These are phyloP conservation scores for Decapterus maruadsi DNA, from an alignment of 2,797 vertebrate species.

Conservation along the genomic window DNA sequence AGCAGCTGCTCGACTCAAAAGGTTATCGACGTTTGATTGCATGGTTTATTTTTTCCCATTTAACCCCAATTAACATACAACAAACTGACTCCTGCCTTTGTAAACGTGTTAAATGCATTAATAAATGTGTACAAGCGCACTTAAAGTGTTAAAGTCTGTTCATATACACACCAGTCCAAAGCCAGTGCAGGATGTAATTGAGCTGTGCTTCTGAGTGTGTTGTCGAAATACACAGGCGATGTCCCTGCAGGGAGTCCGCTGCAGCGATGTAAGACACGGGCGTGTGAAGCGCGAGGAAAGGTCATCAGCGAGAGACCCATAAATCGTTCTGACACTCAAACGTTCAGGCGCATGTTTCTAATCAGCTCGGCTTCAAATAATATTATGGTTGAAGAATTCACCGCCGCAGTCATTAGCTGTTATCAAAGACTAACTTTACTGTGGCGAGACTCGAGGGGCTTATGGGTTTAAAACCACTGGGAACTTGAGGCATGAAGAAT, in stretches of 20 bases:
- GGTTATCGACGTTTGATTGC: constrained; percentile 27
- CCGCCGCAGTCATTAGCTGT: constrained; percentile 66
- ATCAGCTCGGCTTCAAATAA: constrained; percentile 75
- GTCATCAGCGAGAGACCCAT: constrained; percentile 68
- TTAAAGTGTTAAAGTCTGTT: not conserved
- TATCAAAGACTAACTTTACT: constrained; percentile 70
- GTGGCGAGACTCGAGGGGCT: constrained; percentile 40
- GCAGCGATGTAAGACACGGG: constrained; percentile 45
- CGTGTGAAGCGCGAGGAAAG: constrained; percentile 56
- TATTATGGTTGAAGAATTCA: constrained; percentile 73
- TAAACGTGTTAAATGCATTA: constrained; percentile 1
- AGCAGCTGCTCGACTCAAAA: constrained; percentile 11
- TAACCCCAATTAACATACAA: constrained; percentile 12
- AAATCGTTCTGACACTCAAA: constrained; percentile 73
- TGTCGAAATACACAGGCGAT: constrained; percentile 31
- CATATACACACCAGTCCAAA: not conserved
- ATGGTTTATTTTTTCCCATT: constrained; percentile 1
- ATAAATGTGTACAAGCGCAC: not conserved
- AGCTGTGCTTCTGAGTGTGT: constrained; percentile 28
- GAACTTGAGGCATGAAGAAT: constrained; percentile 60
- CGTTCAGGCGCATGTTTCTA: constrained; percentile 75
- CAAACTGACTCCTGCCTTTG: not conserved
- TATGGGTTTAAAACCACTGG: constrained; percentile 58
- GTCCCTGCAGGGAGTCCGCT: constrained; percentile 42
- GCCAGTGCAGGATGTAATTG: constrained; percentile 25